Conservation (phyloP, 1,140 invertebrate genomes). For the Drosophila murphyi region DNA sequence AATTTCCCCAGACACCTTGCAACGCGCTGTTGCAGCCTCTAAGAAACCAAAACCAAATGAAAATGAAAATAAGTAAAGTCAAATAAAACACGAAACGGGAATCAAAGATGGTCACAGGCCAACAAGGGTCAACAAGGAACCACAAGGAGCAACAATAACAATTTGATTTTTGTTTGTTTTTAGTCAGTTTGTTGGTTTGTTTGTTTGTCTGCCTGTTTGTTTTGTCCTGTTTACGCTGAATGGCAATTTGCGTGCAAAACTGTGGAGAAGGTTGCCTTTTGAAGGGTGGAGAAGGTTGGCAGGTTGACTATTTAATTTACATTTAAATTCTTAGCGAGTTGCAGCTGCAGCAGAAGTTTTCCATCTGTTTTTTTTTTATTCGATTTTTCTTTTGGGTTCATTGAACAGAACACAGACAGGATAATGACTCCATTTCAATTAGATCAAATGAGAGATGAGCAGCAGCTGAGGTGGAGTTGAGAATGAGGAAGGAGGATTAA, state of each 20-base stretch:
- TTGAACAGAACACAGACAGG: conserved; percentile 35
- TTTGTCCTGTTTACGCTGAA: conserved; percentile 14
- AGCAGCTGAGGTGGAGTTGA: not conserved
- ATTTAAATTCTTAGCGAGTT: conserved; percentile 28
- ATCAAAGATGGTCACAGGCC: conserved; percentile 25
- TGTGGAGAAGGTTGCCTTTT: not conserved
- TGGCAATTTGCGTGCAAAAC: not conserved
- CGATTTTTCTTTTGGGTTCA: conserved; percentile 29
- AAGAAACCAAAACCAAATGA: conserved; percentile 51
- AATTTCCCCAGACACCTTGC: conserved; percentile 79
- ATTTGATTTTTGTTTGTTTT: conserved; percentile 75
- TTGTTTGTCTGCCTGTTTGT: conserved; percentile 49
- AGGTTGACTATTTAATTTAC: conserved; percentile 32
- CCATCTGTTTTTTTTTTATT: not conserved
- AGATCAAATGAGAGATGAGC: not conserved
- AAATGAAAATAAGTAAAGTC: conserved; percentile 67
- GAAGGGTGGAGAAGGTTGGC: not conserved
- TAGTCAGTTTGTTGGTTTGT: conserved; percentile 43
- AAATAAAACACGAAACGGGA: conserved; percentile 28
- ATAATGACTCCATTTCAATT: conserved; percentile 48
- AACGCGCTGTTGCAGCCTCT: conserved; percentile 28
- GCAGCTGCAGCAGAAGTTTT: conserved; percentile 41
- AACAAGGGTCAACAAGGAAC: conserved; percentile 30
- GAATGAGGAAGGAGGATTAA: not conserved
- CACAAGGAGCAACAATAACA: conserved; percentile 52